Base-by-base conservation (phyloP, 2,888 invertebrate genomes). In the Chirona hameri region DNA sequence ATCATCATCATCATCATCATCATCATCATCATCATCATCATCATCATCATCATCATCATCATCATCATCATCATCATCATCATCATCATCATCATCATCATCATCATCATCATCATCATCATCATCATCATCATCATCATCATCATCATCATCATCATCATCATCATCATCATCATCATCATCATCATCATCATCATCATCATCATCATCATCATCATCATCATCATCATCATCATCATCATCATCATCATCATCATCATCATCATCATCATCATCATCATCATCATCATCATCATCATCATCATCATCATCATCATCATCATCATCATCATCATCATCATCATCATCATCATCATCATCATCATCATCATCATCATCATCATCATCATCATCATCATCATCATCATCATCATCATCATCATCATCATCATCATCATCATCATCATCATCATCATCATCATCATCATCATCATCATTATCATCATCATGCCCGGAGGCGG, bases 1-100 rank as follows among this genome's bases (percentile, higher is more conserved):
- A n/a, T n/a, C n/a, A 65, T 65, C n/a, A 65, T 65, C 65, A 65
- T 65, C 65, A 65, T 65, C n/a, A 65, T 65, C n/a, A 65, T 65
- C n/a, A 65, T 65, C n/a, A 65, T 65, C n/a, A 65, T 65, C n/a
- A 65, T 65, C n/a, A n/a, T 65, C n/a, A n/a, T 65, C 18, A n/a
- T 21, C 21, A 65, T n/a, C 18, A 65, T 21, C 65, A n/a, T 65
- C n/a, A n/a, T 65, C n/a, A 65, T 65, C n/a, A 65, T 65, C n/a
- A n/a, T 65, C 65, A 65, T 65, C 65, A n/a, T 65, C 65, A 65
- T 65, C 65, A 65, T 65, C 65, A 65, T 65, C 65, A 65, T 65
- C 65, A 65, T 65, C 65, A 65, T 65, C 65, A 65, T 65, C 65
- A 65, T 65, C 65, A 65, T 65, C 65, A 65, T 65, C 65, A 65